Base-by-base conservation (phyloP, 2,797 vertebrate genomes). In the Phrynocephalus vlangalii region DNA sequence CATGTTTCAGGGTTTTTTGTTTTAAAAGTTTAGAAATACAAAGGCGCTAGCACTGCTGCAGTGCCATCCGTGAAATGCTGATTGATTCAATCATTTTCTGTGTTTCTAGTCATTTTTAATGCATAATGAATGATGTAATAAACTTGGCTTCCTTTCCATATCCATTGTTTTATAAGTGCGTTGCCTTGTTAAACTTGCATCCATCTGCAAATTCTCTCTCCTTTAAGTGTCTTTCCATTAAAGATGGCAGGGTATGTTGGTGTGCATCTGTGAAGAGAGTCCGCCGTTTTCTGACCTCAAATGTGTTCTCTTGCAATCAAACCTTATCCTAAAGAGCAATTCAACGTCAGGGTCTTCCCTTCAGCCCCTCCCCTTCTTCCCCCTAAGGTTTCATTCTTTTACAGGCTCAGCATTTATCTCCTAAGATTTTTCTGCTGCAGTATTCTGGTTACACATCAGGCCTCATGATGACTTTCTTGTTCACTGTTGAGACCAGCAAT, bases 21-120 rank as follows among this genome's bases (percentile, higher is more conserved):
- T 82, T 92, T 90, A 86, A 68, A 81, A 85, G 90, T 92, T 87
- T 85, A 90, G 71, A 84, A 92, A 86, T 79, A 80, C 81, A 88
- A 86, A 88, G 90, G 83, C 15, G 6, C 80, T 88, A 78, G 16
- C 83, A 44, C 24, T 30, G 84, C 18, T 88, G 75, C 30, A 6
- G 0, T 86, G 30, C 2, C 8, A 82, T 87, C 10, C n/a, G 82
- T 18, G 22, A 89, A 75, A 6, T 88, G 86, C 80, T 92, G 56
- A 50, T 33, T 78, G 83, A 87, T 0, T 84, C 76, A 87, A 86
- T 28, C 33, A 66, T 20, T 93, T 84, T 76, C 83, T 72, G 50
- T 24, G 7, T 73, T 30, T 85, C 38, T 86, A 93, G 88, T 5
- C 68, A 90, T 92, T 92, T 88, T 93, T 86, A 84, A 84, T 86